phyloP scores from a whole-genome alignment of 2,888 invertebrate genomes.

The Glyphotaelius pellucidus region DNA sequence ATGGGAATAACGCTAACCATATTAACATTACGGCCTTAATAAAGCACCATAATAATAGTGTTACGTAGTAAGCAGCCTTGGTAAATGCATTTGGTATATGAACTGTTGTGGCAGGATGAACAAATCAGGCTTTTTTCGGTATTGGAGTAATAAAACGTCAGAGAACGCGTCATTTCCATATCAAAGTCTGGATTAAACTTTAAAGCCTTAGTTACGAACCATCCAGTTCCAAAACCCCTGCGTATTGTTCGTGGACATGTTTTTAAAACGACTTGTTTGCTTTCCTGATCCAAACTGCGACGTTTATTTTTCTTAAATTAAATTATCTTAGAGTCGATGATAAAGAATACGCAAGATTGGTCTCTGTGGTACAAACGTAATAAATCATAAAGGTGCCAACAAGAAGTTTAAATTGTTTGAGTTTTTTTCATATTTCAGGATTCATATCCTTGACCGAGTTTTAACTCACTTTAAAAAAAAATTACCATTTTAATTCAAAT shows the following conservation, averaged over 20 bases:
- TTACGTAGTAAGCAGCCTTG: neutral
- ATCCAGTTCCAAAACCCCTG: slow-evolving; percentile 11
- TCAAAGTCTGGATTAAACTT: slow-evolving; percentile 50
- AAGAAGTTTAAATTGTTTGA: no score
- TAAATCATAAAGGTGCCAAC: neutral
- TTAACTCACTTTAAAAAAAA: no score
- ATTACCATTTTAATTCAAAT: no score
- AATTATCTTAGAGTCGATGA: neutral
- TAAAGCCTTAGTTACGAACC: slow-evolving; percentile 55
- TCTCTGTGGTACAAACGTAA: neutral
- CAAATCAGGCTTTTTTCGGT: slow-evolving; percentile 54
- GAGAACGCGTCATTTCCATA: slow-evolving; percentile 50
- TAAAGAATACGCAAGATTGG: neutral
- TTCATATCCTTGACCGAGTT: no score
- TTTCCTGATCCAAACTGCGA: neutral
- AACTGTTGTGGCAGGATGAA: slow-evolving; percentile 54
- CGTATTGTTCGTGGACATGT: slow-evolving; percentile 30
- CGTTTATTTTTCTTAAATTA: slow-evolving; percentile 25
- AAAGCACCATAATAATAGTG: neutral
- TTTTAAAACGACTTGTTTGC: slow-evolving; percentile 1
- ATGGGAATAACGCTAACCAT: neutral
- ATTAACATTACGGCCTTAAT: neutral
- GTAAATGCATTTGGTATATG: slow-evolving; percentile 35
- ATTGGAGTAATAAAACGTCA: slow-evolving; percentile 55
- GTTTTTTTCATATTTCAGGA: no score